phyloP scores from a whole-genome alignment of 2,888 invertebrate species.

The Anagyrus pseudococci region DNA sequence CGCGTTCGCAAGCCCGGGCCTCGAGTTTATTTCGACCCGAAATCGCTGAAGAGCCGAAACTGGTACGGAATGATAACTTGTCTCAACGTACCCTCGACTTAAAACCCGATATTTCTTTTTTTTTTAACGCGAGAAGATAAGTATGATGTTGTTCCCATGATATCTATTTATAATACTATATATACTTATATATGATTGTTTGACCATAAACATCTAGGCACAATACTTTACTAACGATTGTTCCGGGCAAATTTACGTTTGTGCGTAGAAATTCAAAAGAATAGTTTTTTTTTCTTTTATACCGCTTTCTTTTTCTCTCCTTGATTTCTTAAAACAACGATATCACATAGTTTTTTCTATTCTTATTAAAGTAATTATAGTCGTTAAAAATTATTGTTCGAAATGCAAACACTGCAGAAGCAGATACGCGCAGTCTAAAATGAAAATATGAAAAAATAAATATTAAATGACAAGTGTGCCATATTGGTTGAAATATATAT shows the following conservation, averaged over 20 bases:
- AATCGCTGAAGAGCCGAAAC: background rate
- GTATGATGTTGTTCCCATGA: slow-evolving; percentile 58
- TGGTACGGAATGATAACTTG: background rate
- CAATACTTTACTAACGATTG: slow-evolving; percentile 59
- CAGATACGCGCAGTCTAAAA: slow-evolving; percentile 31
- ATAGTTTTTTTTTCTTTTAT: slow-evolving; percentile 20
- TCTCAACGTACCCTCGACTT: background rate
- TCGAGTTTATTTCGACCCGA: background rate
- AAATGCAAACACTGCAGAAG: slow-evolving; percentile 36
- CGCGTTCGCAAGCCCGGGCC: slow-evolving; percentile 11
- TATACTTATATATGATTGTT: slow-evolving; percentile 50
- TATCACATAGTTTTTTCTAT: slow-evolving; percentile 25
- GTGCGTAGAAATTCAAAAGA: slow-evolving; percentile 47
- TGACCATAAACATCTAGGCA: slow-evolving; percentile 56
- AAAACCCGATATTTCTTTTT: slow-evolving; percentile 14
- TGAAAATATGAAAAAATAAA: slow-evolving; percentile 13
- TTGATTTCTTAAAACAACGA: slow-evolving; percentile 19
- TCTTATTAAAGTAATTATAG: slow-evolving; percentile 13
- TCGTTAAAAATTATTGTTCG: slow-evolving; percentile 25
- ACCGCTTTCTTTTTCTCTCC: slow-evolving; percentile 10
- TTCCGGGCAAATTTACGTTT: slow-evolving; percentile 50
- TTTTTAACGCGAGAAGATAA: slow-evolving; percentile 43
- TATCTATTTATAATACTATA: too few relatives aligned
- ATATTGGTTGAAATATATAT: too few relatives aligned
- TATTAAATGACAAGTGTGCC: slow-evolving; percentile 37